phyloP scores from a whole-genome alignment of 2,113 vertebrate genomes.

The Castor canadensis region DNA sequence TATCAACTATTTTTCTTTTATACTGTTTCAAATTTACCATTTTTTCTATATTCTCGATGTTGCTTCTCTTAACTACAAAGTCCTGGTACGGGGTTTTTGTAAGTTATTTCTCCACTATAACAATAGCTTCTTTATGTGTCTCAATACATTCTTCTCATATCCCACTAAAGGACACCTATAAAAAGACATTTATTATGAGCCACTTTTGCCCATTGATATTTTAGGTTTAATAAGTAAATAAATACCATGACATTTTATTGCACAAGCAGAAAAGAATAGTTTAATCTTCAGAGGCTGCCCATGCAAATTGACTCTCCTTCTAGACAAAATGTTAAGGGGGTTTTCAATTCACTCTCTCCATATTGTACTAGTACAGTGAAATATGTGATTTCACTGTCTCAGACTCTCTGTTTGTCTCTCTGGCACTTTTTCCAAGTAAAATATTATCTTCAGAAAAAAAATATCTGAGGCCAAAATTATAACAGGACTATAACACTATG shows the following conservation, averaged over 20 bases:
- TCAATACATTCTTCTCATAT: neutral
- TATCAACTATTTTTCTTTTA: neutral
- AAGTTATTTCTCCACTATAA: neutral
- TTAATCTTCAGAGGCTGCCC: neutral
- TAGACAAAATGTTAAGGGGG: neutral
- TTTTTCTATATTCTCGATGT: neutral
- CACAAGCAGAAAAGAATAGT: neutral
- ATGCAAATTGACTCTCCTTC: constrained; percentile 4
- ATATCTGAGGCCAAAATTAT: constrained; percentile 41
- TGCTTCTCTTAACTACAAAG: neutral
- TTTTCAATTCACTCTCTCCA: constrained; percentile 24
- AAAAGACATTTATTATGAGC: neutral
- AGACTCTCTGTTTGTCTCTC: constrained; percentile 46
- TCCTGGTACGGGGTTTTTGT: neutral
- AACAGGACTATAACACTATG: neutral
- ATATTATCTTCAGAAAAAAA: constrained; percentile 52
- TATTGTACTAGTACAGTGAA: constrained; percentile 29
- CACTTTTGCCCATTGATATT: constrained; percentile 21
- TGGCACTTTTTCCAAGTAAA: constrained; percentile 56
- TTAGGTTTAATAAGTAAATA: neutral
- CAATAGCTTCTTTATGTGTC: neutral
- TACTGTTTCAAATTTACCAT: neutral
- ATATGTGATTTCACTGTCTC: constrained; percentile 19
- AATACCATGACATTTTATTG: neutral
- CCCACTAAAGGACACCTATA: neutral